phyloP scores from a whole-genome alignment of 2,888 invertebrate genomes.

The Cheilosia grossa region DNA sequence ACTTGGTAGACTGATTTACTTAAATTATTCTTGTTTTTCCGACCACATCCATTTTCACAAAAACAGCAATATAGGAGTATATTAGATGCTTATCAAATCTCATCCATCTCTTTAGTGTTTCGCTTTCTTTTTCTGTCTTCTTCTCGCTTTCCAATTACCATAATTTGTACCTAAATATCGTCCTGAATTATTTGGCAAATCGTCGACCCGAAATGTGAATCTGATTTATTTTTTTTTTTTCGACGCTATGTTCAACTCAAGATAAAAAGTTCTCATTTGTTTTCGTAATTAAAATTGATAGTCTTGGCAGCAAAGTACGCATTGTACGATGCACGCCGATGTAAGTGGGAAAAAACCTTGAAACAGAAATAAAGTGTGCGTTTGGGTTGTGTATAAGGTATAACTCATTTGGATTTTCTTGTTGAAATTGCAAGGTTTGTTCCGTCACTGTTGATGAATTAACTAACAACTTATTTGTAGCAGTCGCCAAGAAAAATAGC shows the following conservation, averaged over 20 bases:
- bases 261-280: constrained; percentile 45
- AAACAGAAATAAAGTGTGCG: background rate
- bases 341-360: background rate
- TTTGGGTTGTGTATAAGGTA: too few relatives aligned
- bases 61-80: constrained; percentile 16
- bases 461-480: too few relatives aligned
- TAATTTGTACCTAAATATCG: constrained; percentile 22
- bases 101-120: background rate
- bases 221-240: constrained; percentile 14
- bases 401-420: too few relatives aligned
- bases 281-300: constrained; percentile 51
- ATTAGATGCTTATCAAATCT: constrained; percentile 1
- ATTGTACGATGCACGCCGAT: too few relatives aligned
- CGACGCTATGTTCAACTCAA: background rate
- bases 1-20: constrained; percentile 30
- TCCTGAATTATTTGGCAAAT: constrained; percentile 29
- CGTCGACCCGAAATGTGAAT: constrained; percentile 12
- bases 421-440: too few relatives aligned
- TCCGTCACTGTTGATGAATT: too few relatives aligned
- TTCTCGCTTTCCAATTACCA: constrained; percentile 5
- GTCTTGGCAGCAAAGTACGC: background rate
- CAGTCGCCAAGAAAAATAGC: too few relatives aligned
- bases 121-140: background rate
- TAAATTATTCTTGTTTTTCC: constrained; percentile 17
- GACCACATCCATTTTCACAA: too few relatives aligned